phyloP scores from a whole-genome alignment of 1,140 invertebrate species.

The Hetaerina americana region DNA sequence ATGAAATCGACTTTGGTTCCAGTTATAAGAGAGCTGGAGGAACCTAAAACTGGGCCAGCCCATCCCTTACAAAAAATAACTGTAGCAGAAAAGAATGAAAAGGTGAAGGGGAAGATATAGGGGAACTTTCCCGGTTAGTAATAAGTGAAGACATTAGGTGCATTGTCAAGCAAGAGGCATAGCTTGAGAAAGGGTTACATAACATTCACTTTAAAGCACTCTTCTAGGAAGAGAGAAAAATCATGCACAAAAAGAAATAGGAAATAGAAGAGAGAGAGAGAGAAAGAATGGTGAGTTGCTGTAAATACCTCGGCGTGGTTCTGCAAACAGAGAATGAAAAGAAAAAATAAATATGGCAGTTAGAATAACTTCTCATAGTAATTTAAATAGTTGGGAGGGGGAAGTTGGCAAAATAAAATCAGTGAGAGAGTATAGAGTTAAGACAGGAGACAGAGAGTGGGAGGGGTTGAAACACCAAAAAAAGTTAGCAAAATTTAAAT shows the following conservation, averaged over 20 bases:
- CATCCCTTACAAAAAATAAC: too few species aligned
- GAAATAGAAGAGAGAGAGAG: conserved; percentile 7
- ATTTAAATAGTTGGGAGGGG: conserved; percentile 3
- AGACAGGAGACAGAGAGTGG: conserved; percentile 10
- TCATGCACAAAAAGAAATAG: conserved; percentile 5
- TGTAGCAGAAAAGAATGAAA: too few species aligned
- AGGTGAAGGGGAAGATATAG: too few species aligned
- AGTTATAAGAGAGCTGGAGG: too few species aligned
- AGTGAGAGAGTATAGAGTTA: conserved; percentile 12
- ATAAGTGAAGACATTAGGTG: background rate
- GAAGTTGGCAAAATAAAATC: conserved; percentile 11
- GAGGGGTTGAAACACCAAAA: background rate
- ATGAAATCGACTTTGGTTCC: too few species aligned
- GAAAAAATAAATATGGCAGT: conserved; percentile 12
- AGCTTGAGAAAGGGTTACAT: conserved; percentile 2
- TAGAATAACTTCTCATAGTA: conserved; percentile 2
- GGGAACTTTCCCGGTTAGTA: too few species aligned
- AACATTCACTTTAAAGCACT: conserved; percentile 4
- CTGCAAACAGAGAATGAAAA: conserved; percentile 20
- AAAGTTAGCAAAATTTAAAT: background rate
- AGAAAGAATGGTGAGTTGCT: background rate
- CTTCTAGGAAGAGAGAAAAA: conserved; percentile 6
- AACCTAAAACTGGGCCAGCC: too few species aligned
- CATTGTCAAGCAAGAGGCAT: background rate
- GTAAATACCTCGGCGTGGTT: conserved; percentile 23